A percentile compares a stretch with the other conserved stretches of the same genome.
Evolutionary conservation across 2,888 invertebrate species (phyloP).

Genomic region (Nephrotoma flavescens): DNA sequence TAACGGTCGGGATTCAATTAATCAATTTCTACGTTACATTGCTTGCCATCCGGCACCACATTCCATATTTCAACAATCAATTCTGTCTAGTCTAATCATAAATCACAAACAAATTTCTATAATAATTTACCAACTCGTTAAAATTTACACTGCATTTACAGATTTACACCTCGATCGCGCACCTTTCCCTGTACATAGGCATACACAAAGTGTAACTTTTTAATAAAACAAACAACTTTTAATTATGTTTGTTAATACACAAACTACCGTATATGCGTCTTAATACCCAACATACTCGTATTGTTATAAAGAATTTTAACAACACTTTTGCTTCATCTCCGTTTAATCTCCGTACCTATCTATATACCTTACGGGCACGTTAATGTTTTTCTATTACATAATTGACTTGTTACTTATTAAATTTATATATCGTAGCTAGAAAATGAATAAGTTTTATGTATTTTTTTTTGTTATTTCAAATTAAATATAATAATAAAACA

Average conservation of each 20-base stretch:
- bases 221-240: not conserved
- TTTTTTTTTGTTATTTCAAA: not conserved
- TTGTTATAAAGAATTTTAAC: not conserved
- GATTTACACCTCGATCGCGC: not conserved
- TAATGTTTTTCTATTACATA: not conserved
- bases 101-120: not conserved
- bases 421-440: not conserved
- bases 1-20: no score
- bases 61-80: no score
- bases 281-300: not conserved
- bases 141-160: not conserved
- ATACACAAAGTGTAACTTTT: not conserved
- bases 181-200: not conserved
- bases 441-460: not conserved
- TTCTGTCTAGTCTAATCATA: not conserved
- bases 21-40: no score
- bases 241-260: not conserved
- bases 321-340: not conserved
- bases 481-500: not conserved
- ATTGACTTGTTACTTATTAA: not conserved
- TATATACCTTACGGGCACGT: not conserved
- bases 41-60: no score
- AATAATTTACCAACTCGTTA: not conserved
- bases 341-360: not conserved
- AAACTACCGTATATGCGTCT: not conserved